Evolutionary conservation across 2,113 vertebrate genomes (phyloP), one percentile per base, ranked within the genome.

Genomic region (Sinocyclocheilus grahami): DNA sequence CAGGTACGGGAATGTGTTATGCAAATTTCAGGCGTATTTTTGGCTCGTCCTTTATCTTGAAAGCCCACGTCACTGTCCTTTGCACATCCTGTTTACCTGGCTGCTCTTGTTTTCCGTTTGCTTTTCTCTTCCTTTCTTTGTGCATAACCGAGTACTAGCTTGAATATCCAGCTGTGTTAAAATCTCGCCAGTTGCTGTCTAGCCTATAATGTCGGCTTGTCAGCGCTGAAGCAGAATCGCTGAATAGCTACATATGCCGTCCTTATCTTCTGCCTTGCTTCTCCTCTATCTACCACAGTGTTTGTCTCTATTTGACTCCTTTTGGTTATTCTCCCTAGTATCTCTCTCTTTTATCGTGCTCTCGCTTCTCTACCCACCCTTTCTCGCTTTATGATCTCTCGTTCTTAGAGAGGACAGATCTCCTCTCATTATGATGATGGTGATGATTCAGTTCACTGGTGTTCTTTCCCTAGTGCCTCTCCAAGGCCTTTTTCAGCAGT

Each of bases 351-450:
- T 77, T 85, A 86, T 78, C 78, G 65, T 78, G 81, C 53, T 78
- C 46, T 53, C 22, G 2, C 75, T 42, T 48, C 12, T 37, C 11
- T 67, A 71, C 63, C 22, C 82, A 60, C 85, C 74, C 79, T 72
- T 85, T 80, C 27, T 88, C 67, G 82, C 39, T 42, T 82, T 18
- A 69, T 27, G n/a, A 65, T 18, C 37, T 53, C 83, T 37, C 58
- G 37, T 27, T 78, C 39, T 79, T 30, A 78, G 91, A 91, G 90
- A 84, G 89, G 86, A 93, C 87, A 77, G 84, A 92, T 93, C 89
- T 92, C 91, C 93, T 94, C 95, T 95, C 93, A 95, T 96, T 93
- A 94, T 93, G 88, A 83, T 92, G 94, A 95, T 93, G 92, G 94
- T 89, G 92, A 95, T 95, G 95, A 94, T 95, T 95, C 93, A 93